Evolutionary conservation across 1,140 invertebrate genomes (phyloP).

Genomic region (Latrodectus geometricus): DNA sequence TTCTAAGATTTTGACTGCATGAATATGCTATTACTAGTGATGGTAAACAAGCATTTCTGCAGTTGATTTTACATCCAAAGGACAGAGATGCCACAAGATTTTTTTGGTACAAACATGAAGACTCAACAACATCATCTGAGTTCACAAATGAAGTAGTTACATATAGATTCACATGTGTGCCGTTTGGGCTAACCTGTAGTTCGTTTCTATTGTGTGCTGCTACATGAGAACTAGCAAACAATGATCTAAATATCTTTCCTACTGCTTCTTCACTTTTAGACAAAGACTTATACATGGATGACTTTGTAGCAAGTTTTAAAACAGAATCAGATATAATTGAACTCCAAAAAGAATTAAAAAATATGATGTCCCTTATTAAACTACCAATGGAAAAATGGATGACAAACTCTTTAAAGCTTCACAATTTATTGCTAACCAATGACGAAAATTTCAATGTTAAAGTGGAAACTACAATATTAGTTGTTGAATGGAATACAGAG

Average conservation of each 20-base stretch:
- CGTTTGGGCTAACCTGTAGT: conserved; percentile 24
- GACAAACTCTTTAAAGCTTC: background rate
- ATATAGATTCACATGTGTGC: no score
- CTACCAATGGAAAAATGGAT: background rate
- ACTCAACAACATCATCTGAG: no score
- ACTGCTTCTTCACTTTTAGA: conserved; percentile 4
- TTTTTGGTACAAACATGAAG: no score
- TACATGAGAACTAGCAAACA: conserved; percentile 14
- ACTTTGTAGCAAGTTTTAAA: conserved; percentile 18
- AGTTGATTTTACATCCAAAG: conserved; percentile 5
- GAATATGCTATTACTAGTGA: no score
- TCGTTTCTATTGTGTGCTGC: conserved; percentile 39
- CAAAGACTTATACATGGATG: conserved; percentile 29
- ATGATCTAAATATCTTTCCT: conserved; percentile 3
- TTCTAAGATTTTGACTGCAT: no score
- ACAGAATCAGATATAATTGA: background rate
- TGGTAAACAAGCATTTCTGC: no score
- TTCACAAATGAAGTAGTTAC: no score
- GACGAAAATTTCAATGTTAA: background rate
- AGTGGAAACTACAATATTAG: background rate
- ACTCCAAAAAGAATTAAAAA: background rate
- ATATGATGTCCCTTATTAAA: background rate
- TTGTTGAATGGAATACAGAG: conserved; percentile 1
- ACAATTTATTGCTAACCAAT: background rate
- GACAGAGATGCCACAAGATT: conserved; percentile 24